phyloP scores from a whole-genome alignment of 2,113 vertebrate genomes.

The Pollachius pollachius region DNA sequence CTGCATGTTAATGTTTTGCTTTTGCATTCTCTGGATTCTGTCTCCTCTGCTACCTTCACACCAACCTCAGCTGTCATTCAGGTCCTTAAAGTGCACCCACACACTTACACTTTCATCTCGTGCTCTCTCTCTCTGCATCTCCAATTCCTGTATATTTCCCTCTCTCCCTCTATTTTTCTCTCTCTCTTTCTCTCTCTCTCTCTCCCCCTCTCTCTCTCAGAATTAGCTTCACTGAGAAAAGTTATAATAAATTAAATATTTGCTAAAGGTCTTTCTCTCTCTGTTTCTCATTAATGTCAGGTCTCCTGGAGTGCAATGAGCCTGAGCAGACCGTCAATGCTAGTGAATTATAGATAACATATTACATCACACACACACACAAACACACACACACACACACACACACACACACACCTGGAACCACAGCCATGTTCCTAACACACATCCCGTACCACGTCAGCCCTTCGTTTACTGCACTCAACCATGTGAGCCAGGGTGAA shows the following conservation, averaged over 20 bases:
- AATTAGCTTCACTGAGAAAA: too few species aligned
- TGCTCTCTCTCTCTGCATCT: too few species aligned
- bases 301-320: conserved; percentile 48
- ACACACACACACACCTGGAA: conserved; percentile 5
- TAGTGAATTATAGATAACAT: conserved; percentile 67
- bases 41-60: neutral
- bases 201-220: too few species aligned
- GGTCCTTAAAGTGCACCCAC: neutral
- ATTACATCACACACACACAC: conserved; percentile 54
- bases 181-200: conserved; percentile 10
- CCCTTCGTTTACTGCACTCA: conserved; percentile 2
- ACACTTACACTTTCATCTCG: too few species aligned
- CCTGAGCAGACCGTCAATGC: conserved; percentile 41
- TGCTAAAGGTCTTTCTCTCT: conserved; percentile 3
- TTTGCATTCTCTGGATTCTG: neutral
- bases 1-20: neutral
- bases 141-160: neutral
- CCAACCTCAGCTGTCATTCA: neutral
- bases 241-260: too few species aligned
- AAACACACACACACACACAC: conserved; percentile 15
- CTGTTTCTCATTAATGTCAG: conserved; percentile 30
- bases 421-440: neutral
- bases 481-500: neutral
- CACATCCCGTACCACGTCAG: neutral
- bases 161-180: conserved; percentile 14